phyloP scores from a whole-genome alignment of 1,140 invertebrate species.

The Drosophila nebulosa region DNA sequence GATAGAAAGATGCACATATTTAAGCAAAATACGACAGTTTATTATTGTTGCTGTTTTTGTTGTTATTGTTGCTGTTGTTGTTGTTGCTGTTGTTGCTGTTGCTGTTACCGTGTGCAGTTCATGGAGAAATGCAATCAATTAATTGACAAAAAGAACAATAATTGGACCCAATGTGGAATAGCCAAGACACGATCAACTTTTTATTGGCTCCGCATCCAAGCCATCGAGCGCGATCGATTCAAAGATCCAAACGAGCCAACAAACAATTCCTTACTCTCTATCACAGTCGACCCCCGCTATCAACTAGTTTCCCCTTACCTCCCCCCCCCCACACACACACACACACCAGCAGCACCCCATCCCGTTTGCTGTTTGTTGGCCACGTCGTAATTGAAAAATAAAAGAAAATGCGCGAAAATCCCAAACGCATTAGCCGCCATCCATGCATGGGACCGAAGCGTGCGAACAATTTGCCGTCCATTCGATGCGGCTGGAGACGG shows the following conservation, averaged over 20 bases:
- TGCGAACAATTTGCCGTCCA: constrained; percentile 70
- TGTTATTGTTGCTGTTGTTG: not conserved
- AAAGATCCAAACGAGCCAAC: not conserved
- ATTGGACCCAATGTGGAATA: constrained; percentile 30
- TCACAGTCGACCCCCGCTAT: not conserved
- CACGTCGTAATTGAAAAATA: constrained; percentile 72
- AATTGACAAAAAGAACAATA: constrained; percentile 67
- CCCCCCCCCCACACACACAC: no score
- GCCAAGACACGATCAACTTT: constrained; percentile 45
- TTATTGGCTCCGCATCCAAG: constrained; percentile 33
- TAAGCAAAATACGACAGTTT: constrained; percentile 76
- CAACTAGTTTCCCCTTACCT: not conserved
- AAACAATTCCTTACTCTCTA: not conserved
- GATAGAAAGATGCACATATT: constrained; percentile 59
- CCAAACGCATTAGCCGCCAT: constrained; percentile 52
- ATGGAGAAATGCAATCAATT: constrained; percentile 68
- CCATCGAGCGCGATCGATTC: not conserved
- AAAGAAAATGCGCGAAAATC: constrained; percentile 72
- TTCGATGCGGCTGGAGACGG: constrained; percentile 40
- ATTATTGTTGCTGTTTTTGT: constrained; percentile 72
- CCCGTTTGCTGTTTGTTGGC: not conserved
- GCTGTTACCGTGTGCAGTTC: constrained; percentile 7
- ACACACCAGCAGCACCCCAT: no score
- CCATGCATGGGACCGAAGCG: constrained; percentile 53
- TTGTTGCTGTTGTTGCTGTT: constrained; percentile 15